Conservation (phyloP, 2,797 vertebrate genomes). For the Carapus acus region DNA sequence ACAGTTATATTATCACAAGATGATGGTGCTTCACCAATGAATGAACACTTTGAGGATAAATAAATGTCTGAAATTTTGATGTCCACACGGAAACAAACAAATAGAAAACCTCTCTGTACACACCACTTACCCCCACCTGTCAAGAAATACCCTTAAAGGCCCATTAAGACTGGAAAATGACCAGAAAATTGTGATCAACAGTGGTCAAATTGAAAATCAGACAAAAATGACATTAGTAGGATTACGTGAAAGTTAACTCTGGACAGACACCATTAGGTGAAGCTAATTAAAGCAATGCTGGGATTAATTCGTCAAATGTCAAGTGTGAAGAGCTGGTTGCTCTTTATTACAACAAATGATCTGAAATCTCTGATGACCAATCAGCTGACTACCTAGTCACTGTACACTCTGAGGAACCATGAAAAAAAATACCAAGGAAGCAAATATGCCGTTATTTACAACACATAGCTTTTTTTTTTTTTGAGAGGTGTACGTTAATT, state of each 20-base stretch:
- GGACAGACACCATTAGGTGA: too few species aligned
- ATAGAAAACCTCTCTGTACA: neutral
- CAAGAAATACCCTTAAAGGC: too few species aligned
- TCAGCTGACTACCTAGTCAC: constrained; percentile 18
- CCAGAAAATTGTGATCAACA: too few species aligned
- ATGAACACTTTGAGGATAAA: neutral
- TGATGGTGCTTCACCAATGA: neutral
- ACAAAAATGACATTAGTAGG: too few species aligned
- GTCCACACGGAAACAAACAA: too few species aligned
- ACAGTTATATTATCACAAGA: neutral
- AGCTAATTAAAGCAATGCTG: too few species aligned
- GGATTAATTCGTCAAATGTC: constrained; percentile 31
- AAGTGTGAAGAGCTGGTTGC: constrained; percentile 19
- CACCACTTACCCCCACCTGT: too few species aligned
- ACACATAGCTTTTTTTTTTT: constrained; percentile 24
- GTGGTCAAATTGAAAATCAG: too few species aligned
- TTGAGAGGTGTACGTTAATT: constrained; percentile 29
- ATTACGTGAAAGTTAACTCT: too few species aligned
- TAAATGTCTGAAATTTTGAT: neutral
- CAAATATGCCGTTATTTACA: constrained; percentile 61
- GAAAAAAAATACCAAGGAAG: constrained; percentile 38
- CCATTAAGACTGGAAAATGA: too few species aligned
- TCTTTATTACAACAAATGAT: constrained; percentile 10
- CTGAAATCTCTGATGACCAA: constrained; percentile 15
- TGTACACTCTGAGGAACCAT: constrained; percentile 10